Percentiles rank a stretch among this genome's conserved stretches.
phyloP scores from a whole-genome alignment of 2,888 invertebrate species.

The Andricus curvator region DNA sequence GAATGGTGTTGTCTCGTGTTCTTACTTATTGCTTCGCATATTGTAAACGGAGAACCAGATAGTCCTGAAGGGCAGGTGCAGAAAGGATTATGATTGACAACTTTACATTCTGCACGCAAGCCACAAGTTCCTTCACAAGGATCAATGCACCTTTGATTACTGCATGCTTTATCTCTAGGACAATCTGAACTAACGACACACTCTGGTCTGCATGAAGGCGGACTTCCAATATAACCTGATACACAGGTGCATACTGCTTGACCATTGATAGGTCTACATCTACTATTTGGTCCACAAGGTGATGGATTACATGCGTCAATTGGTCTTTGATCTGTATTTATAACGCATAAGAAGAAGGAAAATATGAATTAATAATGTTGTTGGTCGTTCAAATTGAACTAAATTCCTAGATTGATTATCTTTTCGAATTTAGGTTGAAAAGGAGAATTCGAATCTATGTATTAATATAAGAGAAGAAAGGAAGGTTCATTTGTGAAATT shows the following conservation, averaged over 20 bases:
- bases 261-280: conserved; percentile 86
- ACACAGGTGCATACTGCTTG: conserved; percentile 89
- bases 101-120: conserved; percentile 79
- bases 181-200: conserved; percentile 82
- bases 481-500: background rate
- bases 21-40: conserved; percentile 87
- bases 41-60: conserved; percentile 77
- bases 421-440: background rate
- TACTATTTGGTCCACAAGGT: conserved; percentile 90
- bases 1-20: conserved; percentile 87
- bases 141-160: conserved; percentile 81
- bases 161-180: conserved; percentile 80
- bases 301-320: conserved; percentile 84
- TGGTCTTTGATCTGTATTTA: conserved; percentile 76
- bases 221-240: conserved; percentile 87
- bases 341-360: conserved; percentile 45
- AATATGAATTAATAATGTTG: conserved; percentile 6
- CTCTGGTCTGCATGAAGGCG: conserved; percentile 88
- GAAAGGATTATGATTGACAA: conserved; percentile 80
- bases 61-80: conserved; percentile 78
- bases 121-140: conserved; percentile 80
- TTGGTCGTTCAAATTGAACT: background rate
- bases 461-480: background rate
- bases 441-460: background rate
- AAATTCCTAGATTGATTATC: background rate